Evolutionary conservation across 1,140 invertebrate species (phyloP), one percentile per base, ranked within the genome.

Genomic region (Ylistrum balloti): DNA sequence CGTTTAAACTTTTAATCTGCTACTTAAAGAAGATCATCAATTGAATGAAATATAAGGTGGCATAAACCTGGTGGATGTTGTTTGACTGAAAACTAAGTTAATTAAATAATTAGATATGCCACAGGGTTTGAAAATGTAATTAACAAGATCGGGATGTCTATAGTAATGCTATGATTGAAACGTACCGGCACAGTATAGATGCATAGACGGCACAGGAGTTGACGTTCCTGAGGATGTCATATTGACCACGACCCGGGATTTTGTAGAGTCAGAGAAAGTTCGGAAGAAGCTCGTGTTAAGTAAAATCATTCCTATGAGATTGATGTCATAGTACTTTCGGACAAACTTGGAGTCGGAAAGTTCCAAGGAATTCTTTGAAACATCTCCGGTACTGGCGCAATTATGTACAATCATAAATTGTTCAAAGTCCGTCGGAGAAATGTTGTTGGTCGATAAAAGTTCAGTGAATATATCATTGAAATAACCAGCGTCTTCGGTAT

Each of bases 381-480:
- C 95, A 95, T 98, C 97, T 22, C 98, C 98, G 38, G 99, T 93
- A 0, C 98, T 97, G 2, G 98, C 99, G 15, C 98, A 98, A 97
- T 99, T 99, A 94, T 99, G 98, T 89, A 99, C 97, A n/a, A 99
- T 97, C 7, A 99, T 95, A 34, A 97, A 97, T 88, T 97, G 97
- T 88, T 98, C 41, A 45, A 45, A 0, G 9, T 15, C 17, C 17
- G 17, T 17, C 41, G 10, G 41, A 1, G 41, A 45, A 45, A 45
- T 9, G 10, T 45, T 45, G 41, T 45, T 45, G 1, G 10, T 17
- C 10, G 41, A 1, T 1, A 45, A 1, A 13, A 45, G 9, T 1
- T 17, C 20, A 45, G 10, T 17, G 20, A 45, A 45, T 45, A 45
- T 9, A 15, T 17, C 41, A 13, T 45, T 17, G 17, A 45, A 45